Conservation (phyloP, 2,888 invertebrate species). For the Thera britannica region DNA sequence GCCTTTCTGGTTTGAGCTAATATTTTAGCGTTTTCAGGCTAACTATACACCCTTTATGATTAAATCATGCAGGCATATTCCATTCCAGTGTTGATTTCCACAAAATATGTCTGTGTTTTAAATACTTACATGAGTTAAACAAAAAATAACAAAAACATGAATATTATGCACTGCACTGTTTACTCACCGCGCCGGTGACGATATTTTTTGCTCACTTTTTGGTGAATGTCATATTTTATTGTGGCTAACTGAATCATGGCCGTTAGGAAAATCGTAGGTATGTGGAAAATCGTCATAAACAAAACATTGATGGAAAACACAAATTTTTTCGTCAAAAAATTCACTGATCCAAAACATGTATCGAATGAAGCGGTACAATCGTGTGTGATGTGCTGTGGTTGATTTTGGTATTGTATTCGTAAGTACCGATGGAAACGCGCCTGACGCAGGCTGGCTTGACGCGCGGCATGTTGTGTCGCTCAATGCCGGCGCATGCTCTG, state of each 20-base stretch:
- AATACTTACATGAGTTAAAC: conserved; percentile 12
- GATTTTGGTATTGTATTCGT: conserved; percentile 58
- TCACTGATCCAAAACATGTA: conserved; percentile 57
- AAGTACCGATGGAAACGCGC: conserved; percentile 84
- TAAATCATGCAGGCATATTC: background rate
- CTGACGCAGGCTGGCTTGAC: conserved; percentile 83
- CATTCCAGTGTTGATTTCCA: background rate
- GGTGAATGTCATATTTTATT: conserved; percentile 86
- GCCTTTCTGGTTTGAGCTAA: background rate
- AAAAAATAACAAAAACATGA: conserved; percentile 27
- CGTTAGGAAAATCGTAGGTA: conserved; percentile 48
- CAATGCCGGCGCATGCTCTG: conserved; percentile 73
- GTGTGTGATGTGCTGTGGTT: conserved; percentile 59
- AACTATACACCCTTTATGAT: background rate
- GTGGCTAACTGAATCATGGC: conserved; percentile 87
- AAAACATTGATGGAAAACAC: conserved; percentile 37
- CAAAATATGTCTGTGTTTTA: conserved; percentile 3
- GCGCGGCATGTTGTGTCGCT: conserved; percentile 79
- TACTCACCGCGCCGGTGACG: conserved; percentile 80
- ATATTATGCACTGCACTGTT: conserved; percentile 76
- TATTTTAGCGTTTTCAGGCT: background rate
- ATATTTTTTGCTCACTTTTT: conserved; percentile 82
- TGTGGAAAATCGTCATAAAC: conserved; percentile 34
- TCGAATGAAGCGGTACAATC: conserved; percentile 45
- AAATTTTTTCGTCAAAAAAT: conserved; percentile 50